Evolutionary conservation across 1,140 invertebrate genomes (phyloP).

Genomic region (Lucilia sericata): DNA sequence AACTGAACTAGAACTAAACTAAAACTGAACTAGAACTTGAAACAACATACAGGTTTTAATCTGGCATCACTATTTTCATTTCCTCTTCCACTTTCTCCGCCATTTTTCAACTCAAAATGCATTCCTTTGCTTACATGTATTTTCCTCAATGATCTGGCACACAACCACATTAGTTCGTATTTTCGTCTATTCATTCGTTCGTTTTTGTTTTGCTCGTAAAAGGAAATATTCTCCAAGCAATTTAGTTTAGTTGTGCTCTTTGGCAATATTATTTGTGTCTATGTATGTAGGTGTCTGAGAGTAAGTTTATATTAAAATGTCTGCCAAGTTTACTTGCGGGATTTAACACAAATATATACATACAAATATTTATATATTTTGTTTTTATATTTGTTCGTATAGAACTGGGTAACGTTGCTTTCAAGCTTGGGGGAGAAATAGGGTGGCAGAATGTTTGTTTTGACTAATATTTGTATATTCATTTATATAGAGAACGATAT

Average conservation of each 20-base stretch:
- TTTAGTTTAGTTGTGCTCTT: neutral
- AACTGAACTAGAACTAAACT: too few species aligned
- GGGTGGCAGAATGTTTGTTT: neutral
- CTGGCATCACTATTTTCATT: too few species aligned
- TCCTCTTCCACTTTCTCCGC: too few species aligned
- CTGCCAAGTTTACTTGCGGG: constrained; percentile 25
- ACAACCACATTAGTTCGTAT: neutral
- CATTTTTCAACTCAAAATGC: neutral
- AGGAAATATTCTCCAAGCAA: constrained; percentile 19
- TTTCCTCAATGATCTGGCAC: neutral
- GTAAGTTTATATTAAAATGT: neutral
- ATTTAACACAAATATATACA: constrained; percentile 24
- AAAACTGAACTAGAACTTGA: too few species aligned
- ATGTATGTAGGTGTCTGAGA: neutral
- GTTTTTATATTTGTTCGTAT: neutral
- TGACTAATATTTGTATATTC: neutral
- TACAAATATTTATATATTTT: neutral
- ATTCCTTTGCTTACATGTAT: neutral
- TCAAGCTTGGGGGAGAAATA: neutral
- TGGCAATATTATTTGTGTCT: neutral
- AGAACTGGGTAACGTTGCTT: neutral
- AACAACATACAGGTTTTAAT: too few species aligned
- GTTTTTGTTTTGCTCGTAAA: neutral
- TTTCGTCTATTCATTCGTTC: neutral
- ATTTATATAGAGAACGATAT: neutral